These are phyloP conservation scores for Rhabdomys pumilio DNA, from an alignment of 2,797 vertebrate genomes.

Conservation along the genomic window DNA sequence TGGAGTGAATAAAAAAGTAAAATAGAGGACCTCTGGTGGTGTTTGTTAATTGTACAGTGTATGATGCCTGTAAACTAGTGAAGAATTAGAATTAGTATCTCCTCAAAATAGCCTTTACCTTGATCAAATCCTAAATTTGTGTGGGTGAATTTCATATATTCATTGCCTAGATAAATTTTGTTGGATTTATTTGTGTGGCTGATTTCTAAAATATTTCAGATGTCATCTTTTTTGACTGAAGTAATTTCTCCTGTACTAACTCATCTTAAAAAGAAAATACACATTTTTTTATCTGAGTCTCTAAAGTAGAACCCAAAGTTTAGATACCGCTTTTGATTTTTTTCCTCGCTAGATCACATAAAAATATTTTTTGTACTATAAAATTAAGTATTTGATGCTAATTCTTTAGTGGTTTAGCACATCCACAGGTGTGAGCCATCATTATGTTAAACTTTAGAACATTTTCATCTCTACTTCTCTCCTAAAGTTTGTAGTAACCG, in stretches of 20 bases:
- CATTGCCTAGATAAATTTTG: constrained; percentile 59
- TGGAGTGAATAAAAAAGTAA: constrained; percentile 44
- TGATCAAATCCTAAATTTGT: constrained; percentile 18
- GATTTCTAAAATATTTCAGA: not conserved
- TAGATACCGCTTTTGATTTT: constrained; percentile 3
- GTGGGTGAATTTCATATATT: not conserved
- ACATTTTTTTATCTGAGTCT: constrained; percentile 21
- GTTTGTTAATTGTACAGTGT: not conserved
- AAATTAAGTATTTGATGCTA: not conserved
- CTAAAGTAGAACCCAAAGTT: constrained; percentile 16
- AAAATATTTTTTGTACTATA: not conserved
- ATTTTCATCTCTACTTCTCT: not conserved
- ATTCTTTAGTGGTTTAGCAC: not conserved
- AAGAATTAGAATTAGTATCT: not conserved
- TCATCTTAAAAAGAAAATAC: not conserved
- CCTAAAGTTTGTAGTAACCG: not conserved
- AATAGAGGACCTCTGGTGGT: not conserved
- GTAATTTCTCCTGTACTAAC: not conserved
- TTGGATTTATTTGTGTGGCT: not conserved
- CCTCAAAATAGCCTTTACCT: constrained; percentile 47
- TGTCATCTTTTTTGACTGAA: not conserved
- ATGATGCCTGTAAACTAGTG: constrained; percentile 32
- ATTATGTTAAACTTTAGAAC: not conserved
- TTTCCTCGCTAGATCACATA: not conserved
- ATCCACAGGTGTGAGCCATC: not conserved